phyloP scores from a whole-genome alignment of 2,113 vertebrate species.

The Lagopus leucura region DNA sequence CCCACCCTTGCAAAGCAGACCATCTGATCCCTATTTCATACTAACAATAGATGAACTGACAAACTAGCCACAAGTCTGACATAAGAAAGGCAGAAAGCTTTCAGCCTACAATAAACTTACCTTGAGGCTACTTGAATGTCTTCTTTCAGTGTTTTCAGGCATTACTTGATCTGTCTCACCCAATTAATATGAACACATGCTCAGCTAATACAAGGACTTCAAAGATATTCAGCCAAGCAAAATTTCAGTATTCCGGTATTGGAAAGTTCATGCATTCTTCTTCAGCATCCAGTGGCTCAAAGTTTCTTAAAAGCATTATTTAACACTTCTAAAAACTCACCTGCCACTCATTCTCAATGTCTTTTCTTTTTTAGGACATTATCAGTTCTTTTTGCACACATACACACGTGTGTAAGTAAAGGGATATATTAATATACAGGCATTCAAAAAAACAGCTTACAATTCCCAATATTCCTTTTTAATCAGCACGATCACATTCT shows the following conservation, averaged over 20 bases:
- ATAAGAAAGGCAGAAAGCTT: slow-evolving; percentile 33
- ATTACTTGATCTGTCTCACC: slow-evolving; percentile 15
- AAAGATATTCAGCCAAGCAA: neutral
- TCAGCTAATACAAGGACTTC: neutral
- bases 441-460: neutral
- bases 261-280: slow-evolving; percentile 39
- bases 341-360: slow-evolving; percentile 29
- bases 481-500: neutral
- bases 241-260: neutral
- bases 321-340: slow-evolving; percentile 28
- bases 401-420: neutral
- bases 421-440: neutral
- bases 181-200: slow-evolving; percentile 40
- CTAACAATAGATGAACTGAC: slow-evolving; percentile 10
- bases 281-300: neutral
- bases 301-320: slow-evolving; percentile 41
- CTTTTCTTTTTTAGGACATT: slow-evolving; percentile 42
- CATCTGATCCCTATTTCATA: slow-evolving; percentile 51
- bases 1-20: slow-evolving; percentile 1
- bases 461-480: slow-evolving; percentile 40
- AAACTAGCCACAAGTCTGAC: neutral
- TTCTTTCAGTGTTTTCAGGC: neutral
- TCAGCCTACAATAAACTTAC: slow-evolving; percentile 17
- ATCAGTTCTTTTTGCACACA: neutral
- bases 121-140: slow-evolving; percentile 9